Conservation (phyloP, 2,888 invertebrate genomes). For the Anthrax anthrax region DNA sequence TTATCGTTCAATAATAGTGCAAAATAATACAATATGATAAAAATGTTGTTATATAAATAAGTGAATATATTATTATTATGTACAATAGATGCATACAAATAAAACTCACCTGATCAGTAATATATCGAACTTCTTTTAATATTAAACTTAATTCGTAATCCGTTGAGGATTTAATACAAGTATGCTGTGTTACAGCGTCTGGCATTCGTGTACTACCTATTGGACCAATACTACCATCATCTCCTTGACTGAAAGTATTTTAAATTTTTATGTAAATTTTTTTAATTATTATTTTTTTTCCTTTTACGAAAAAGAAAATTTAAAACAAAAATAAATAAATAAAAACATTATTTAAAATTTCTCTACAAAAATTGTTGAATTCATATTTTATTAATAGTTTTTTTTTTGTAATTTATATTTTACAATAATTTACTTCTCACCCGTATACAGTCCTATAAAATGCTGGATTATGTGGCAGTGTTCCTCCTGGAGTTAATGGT, state of each 20-base stretch:
- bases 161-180: slow-evolving; percentile 66
- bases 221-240: slow-evolving; percentile 37
- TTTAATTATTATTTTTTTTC: neutral
- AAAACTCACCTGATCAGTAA: slow-evolving; percentile 67
- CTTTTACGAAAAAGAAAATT: neutral
- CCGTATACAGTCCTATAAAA: slow-evolving; percentile 65
- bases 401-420: too few relatives aligned
- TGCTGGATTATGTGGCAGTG: slow-evolving; percentile 42
- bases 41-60: too few relatives aligned
- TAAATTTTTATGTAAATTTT: neutral
- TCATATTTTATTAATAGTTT: too few relatives aligned
- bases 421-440: slow-evolving; percentile 29
- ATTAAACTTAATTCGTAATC: slow-evolving; percentile 91
- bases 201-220: slow-evolving; percentile 58
- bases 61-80: too few relatives aligned
- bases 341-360: neutral
- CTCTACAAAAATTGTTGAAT: too few relatives aligned
- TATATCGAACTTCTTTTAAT: slow-evolving; percentile 84
- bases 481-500: slow-evolving; percentile 47
- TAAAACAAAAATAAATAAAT: neutral
- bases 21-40: too few relatives aligned
- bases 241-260: slow-evolving; percentile 25
- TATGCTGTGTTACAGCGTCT: slow-evolving; percentile 60
- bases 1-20: too few relatives aligned
- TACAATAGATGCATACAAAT: too few relatives aligned